A percentile compares a stretch with the other conserved stretches of the same genome.
Conservation (phyloP, 2,888 invertebrate genomes). For the Epinotia bilunana region DNA sequence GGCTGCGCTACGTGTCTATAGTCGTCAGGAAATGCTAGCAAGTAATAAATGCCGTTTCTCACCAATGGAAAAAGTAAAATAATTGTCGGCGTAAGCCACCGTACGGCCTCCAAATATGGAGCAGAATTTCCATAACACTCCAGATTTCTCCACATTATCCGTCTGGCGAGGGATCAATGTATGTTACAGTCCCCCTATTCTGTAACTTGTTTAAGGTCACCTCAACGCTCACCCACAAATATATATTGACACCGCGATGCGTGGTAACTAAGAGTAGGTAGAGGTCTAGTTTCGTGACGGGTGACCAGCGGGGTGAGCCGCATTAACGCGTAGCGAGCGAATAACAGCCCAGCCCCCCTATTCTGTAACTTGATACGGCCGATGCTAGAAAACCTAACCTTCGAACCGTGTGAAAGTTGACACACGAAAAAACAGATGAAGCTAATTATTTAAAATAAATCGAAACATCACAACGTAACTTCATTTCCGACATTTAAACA, state of each 20-base stretch:
- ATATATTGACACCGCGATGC: too few species aligned
- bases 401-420: slow-evolving; percentile 45
- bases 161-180: slow-evolving; percentile 32
- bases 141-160: slow-evolving; percentile 36
- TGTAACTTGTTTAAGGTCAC: too few species aligned
- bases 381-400: slow-evolving; percentile 57
- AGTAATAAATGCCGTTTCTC: neutral
- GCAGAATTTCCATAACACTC: slow-evolving; percentile 35
- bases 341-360: too few species aligned
- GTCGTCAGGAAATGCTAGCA: neutral
- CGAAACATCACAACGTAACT: neutral
- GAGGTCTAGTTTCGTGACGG: too few species aligned
- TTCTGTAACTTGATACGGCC: too few species aligned
- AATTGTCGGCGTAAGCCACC: slow-evolving; percentile 11
- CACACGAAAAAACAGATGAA: neutral
- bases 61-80: slow-evolving; percentile 13
- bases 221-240: too few species aligned
- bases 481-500: neutral
- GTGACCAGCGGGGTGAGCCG: too few species aligned
- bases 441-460: neutral
- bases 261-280: too few species aligned
- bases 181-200: too few species aligned
- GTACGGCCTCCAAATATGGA: slow-evolving; percentile 28
- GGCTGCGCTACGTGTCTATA: neutral
- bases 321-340: too few species aligned